Evolutionary conservation across 2,113 vertebrate genomes (phyloP), one percentile per base, ranked within the genome.

Genomic region (Ariopsis seemanni): DNA sequence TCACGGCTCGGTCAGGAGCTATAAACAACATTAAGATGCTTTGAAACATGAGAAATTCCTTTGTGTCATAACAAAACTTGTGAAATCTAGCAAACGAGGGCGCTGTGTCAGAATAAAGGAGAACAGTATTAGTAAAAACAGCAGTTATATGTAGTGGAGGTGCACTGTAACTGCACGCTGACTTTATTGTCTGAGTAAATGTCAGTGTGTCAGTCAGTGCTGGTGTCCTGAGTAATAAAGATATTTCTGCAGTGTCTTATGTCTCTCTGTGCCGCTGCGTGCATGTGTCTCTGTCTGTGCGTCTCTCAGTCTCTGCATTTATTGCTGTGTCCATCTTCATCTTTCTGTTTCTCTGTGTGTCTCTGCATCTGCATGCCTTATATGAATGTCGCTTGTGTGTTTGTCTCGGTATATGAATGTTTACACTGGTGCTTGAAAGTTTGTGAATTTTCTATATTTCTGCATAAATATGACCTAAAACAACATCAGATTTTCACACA

Each of bases 51-150:
- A 83, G 60, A 42, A 15, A 67, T 52, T 18, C 14, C 20, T 34
- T 63, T 30, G 20, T 52, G n/a, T 55, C 15, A 58, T 30, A 20
- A 58, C 1, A 4, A 60, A 60, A 60, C 8, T 2, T 18, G 42
- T 1, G 17, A 34, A 34, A 60, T 60, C 3, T 7, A 22, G 27
- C 77, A 81, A 81, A 81, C 71, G 85, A 81, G 77, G 77, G 85
- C 4, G 63, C 27, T 42, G 22, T 30, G 22, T 65, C 1, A 50
- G 65, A 85, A 62, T 62, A 62, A 48, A 62, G 30, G 1, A 42
- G 15, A 27, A 52, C 11, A 60, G 69, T 7, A 14, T 25, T 22
- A 15, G 22, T 74, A 7, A 63, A 77, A 52, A 12, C 14, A 18
- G 69, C 34, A 7, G 30, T 71, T 9, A 22, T 8, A 20, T 74